Conservation (phyloP, 2,888 invertebrate species). For the Branchellion lobata region DNA sequence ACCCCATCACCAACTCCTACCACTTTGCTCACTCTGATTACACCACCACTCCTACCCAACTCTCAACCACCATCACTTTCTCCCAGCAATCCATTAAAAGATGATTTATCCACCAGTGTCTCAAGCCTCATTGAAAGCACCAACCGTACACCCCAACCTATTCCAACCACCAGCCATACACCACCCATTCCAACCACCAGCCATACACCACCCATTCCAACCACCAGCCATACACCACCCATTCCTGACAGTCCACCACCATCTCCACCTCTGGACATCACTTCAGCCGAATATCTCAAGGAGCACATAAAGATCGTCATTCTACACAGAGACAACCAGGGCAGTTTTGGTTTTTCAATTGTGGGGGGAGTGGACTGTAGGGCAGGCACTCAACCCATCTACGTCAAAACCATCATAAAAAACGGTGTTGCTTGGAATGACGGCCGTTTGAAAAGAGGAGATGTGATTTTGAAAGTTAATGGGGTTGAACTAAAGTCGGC, state of each 20-base stretch:
- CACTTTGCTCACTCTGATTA: too few relatives aligned
- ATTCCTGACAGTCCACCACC: not conserved
- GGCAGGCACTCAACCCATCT: slow-evolving; percentile 67
- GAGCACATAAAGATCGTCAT: slow-evolving; percentile 54
- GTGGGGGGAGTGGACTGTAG: slow-evolving; percentile 66
- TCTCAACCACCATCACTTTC: too few relatives aligned
- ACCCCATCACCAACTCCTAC: too few relatives aligned
- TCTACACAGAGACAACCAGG: slow-evolving; percentile 64
- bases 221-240: too few relatives aligned
- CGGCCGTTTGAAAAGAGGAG: slow-evolving; percentile 85
- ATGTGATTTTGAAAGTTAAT: slow-evolving; percentile 85
- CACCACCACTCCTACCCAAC: too few relatives aligned
- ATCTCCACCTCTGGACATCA: not conserved
- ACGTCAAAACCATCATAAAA: slow-evolving; percentile 65
- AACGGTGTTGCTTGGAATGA: slow-evolving; percentile 81
- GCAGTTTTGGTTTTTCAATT: slow-evolving; percentile 67
- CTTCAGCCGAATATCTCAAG: not conserved
- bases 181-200: too few relatives aligned
- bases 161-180: too few relatives aligned
- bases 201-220: too few relatives aligned
- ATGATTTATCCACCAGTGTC: too few relatives aligned
- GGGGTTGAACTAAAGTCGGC: slow-evolving; percentile 71
- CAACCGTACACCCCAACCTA: too few relatives aligned
- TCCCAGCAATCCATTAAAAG: too few relatives aligned
- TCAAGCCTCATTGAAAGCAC: too few relatives aligned